phyloP scores from a whole-genome alignment of 1,140 invertebrate genomes.

The Platyura marginata region DNA sequence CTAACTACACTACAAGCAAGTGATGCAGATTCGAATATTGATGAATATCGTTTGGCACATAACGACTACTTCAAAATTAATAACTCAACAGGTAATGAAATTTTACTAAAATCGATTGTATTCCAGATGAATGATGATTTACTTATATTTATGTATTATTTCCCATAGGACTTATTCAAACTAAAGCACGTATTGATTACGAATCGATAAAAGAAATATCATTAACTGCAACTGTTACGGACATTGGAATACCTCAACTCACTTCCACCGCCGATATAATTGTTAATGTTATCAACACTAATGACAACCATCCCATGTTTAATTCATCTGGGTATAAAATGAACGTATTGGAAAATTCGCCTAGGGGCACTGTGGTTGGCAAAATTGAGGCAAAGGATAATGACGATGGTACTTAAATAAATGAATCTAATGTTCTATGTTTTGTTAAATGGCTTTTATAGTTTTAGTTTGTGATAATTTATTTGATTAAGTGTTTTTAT shows the following conservation, averaged over 20 bases:
- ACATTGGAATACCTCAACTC: conserved; percentile 65
- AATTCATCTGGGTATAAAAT: conserved; percentile 43
- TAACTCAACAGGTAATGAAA: conserved; percentile 41
- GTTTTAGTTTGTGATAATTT: neutral
- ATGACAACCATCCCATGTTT: conserved; percentile 73
- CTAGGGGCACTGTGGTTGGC: conserved; percentile 42
- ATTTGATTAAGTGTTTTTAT: neutral
- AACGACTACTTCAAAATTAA: conserved; percentile 63
- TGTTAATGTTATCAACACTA: conserved; percentile 66
- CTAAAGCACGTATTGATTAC: conserved; percentile 63
- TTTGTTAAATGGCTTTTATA: neutral
- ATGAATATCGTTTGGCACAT: conserved; percentile 34
- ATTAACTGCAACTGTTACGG: conserved; percentile 63
- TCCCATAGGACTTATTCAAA: conserved; percentile 55
- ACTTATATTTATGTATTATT: neutral
- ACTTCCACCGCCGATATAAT: conserved; percentile 52
- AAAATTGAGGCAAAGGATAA: conserved; percentile 51
- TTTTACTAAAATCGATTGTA: neutral
- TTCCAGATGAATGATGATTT: neutral
- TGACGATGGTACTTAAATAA: conserved; percentile 37
- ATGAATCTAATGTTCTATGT: neutral
- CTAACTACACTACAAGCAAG: conserved; percentile 62
- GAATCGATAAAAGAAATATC: conserved; percentile 54
- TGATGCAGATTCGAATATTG: conserved; percentile 67
- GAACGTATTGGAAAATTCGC: conserved; percentile 53